Conservation (phyloP, 2,797 vertebrate species). For the Gobio occitaniae region DNA sequence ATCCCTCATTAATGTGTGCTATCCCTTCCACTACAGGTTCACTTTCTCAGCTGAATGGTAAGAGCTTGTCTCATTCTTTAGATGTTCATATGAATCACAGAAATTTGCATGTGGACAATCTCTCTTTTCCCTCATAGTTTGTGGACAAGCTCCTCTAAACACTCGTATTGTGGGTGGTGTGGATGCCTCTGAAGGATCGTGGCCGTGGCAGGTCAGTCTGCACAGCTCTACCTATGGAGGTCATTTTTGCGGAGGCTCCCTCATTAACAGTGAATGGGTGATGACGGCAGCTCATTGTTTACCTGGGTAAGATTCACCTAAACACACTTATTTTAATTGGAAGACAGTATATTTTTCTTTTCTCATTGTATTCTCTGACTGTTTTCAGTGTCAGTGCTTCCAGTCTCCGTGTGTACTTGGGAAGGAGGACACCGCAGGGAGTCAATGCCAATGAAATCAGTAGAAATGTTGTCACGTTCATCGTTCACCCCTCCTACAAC, state of each 20-base stretch:
- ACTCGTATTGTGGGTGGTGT: constrained; percentile 46
- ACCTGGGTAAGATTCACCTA: constrained; percentile 8
- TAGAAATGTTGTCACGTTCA: constrained; percentile 12
- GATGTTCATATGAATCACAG: background rate
- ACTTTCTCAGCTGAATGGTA: constrained; percentile 46
- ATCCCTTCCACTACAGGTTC: constrained; percentile 34
- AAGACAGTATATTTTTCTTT: background rate
- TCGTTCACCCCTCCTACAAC: constrained; percentile 42
- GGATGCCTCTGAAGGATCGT: constrained; percentile 22
- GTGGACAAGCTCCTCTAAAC: constrained; percentile 52
- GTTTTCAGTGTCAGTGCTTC: background rate
- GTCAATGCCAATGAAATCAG: constrained; percentile 21
- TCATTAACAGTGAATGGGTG: constrained; percentile 54
- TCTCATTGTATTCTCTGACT: background rate
- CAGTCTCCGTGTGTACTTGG: constrained; percentile 31
- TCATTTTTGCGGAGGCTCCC: constrained; percentile 58
- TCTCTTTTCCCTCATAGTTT: constrained; percentile 27
- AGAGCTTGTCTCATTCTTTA: background rate
- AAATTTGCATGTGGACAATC: background rate
- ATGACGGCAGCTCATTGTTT: constrained; percentile 55
- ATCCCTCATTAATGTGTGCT: too few relatives aligned
- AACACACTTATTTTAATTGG: background rate
- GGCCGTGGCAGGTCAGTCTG: constrained; percentile 60
- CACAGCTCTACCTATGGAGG: background rate
- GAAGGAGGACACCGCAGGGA: constrained; percentile 23